Evolutionary conservation across 2,113 vertebrate genomes (phyloP).

Genomic region (Cavia aperea): DNA sequence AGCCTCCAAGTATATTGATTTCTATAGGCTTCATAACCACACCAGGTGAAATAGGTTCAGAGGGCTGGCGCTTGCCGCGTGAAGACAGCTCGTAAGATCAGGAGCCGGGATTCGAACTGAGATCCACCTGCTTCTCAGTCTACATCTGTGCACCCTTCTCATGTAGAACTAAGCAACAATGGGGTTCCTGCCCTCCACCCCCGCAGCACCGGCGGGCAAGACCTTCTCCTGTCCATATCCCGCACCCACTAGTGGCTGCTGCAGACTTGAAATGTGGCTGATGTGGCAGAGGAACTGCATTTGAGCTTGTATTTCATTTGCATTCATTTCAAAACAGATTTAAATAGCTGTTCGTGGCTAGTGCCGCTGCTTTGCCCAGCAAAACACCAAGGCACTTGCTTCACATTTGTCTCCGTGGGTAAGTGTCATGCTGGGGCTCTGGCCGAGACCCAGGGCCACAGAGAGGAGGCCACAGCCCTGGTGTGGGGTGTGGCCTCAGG

Average conservation of each 20-base stretch:
- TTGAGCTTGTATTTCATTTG: background rate
- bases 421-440: background rate
- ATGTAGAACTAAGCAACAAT: background rate
- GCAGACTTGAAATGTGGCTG: background rate
- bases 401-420: background rate
- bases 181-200: accelerated
- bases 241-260: background rate
- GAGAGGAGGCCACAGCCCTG: background rate
- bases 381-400: background rate
- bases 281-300: background rate
- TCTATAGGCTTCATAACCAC: background rate
- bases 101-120: background rate
- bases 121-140: background rate
- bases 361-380: background rate
- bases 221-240: background rate
- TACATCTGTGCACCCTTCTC: background rate
- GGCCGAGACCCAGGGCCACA: background rate
- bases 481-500: background rate
- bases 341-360: background rate
- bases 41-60: background rate
- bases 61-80: background rate
- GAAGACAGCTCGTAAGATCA: background rate
- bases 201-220: background rate
- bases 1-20: background rate
- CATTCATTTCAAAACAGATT: background rate